Base-by-base conservation (phyloP, 2,113 vertebrate genomes). In the Pachycephala philippinensis region DNA sequence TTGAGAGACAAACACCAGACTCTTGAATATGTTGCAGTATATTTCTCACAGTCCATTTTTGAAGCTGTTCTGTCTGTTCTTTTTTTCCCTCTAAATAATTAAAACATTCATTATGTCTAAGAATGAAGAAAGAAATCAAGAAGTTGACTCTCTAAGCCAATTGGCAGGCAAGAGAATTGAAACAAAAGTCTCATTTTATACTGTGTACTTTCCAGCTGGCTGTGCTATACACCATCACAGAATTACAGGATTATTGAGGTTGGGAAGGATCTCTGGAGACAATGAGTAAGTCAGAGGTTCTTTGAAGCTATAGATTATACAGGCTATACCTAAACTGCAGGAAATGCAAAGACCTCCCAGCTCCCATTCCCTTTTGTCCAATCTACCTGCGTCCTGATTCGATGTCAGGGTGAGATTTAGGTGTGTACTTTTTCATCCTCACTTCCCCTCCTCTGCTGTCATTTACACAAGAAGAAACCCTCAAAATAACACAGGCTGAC, bases 391-490 rank as follows among this genome's bases (percentile, higher is more conserved):
- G 63, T 28, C 20, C 24, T 68, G 27, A 28, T 59, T 85, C 5
- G 3, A 5, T 6, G 7, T 64, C 20, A 37, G 26, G 24, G 15
- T 16, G 20, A 64, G 15, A 44, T 78, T 69, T 50, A 44, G 30
- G 13, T 37, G 37, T 7, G 13, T 6, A 10, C 6, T 30, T 68
- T 50, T 42, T 54, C 31, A 17, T 50, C 27, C 30, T 68, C 2
- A 0, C 11, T 71, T 84, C 2, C 9, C 2, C 6, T 82, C 3
- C 6, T 1, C 24, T 42, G 33, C 9, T 81, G n/a, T n/a, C 54
- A 26, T 64, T 88, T 57, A 44, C 16, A n/a, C 8, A 4, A 28
- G n/a, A 74, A 53, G 8, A 86, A 71, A 5, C 15, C 8, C 7
- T 49, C 17, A 13, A 15, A 37, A 6, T 52, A 64, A 5, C 47